These are phyloP conservation scores for Melolontha melolontha DNA, from an alignment of 2,888 invertebrate genomes.

Conservation along the genomic window DNA sequence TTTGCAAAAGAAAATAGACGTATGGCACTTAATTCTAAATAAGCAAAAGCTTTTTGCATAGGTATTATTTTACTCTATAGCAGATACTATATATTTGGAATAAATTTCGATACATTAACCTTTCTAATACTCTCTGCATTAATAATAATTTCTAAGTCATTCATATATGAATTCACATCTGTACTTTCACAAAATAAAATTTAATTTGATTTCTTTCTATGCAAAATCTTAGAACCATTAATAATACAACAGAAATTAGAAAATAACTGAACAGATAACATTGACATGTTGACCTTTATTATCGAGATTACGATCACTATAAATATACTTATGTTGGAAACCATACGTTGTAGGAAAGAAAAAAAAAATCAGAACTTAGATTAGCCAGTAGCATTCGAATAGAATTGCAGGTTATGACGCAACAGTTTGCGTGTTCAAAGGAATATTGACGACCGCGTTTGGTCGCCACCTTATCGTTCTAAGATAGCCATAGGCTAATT, in stretches of 20 bases:
- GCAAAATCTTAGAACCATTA: too few species aligned
- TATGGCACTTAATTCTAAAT: too few species aligned
- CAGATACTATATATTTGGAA: too few species aligned
- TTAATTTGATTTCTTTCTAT: too few species aligned
- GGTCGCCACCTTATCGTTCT: constrained; percentile 57
- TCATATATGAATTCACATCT: too few species aligned
- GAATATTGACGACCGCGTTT: constrained; percentile 54
- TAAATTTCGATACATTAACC: too few species aligned
- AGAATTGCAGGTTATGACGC: constrained; percentile 56
- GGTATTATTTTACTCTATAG: too few species aligned
- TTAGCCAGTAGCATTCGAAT: constrained; percentile 39
- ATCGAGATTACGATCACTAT: constrained; percentile 51
- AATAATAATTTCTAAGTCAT: too few species aligned
- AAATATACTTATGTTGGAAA: constrained; percentile 50
- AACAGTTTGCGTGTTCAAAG: constrained; percentile 62
- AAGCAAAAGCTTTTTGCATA: too few species aligned
- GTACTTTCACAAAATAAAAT: too few species aligned
- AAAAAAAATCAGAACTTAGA: not conserved
- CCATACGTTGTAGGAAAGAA: constrained; percentile 18
- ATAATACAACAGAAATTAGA: constrained; percentile 1
- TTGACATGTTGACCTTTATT: constrained; percentile 48
- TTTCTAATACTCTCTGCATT: too few species aligned
- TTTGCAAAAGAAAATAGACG: too few species aligned
- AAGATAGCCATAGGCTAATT: constrained; percentile 60
- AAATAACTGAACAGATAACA: constrained; percentile 31